Evolutionary conservation across 2,797 vertebrate genomes (phyloP).

Genomic region (Cirrhinus mrigala): DNA sequence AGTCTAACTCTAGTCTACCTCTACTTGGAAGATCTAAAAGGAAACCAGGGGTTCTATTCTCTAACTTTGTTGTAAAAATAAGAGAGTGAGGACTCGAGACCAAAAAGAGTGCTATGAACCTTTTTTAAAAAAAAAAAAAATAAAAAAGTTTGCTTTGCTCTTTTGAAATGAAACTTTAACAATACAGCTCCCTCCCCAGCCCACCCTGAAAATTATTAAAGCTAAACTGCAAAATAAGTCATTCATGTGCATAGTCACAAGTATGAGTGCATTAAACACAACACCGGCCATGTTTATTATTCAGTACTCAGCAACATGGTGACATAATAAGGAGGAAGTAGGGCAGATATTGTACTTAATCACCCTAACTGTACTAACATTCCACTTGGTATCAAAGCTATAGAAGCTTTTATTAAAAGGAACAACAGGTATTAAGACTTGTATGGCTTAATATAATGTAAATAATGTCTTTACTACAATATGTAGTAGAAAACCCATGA

Average conservation of each 20-base stretch:
- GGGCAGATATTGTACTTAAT: background rate
- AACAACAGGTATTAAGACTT: too few relatives aligned
- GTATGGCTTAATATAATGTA: too few relatives aligned
- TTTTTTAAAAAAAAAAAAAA: too few relatives aligned
- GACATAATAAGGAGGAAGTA: background rate
- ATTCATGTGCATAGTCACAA: background rate
- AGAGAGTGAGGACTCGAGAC: conserved; percentile 21
- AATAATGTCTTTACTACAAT: too few relatives aligned
- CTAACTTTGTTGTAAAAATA: background rate
- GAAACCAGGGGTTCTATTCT: conserved; percentile 30
- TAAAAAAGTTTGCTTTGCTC: background rate
- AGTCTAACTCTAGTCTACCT: background rate
- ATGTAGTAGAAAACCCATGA: too few relatives aligned
- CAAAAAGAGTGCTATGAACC: conserved; percentile 3
- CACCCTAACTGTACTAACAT: background rate
- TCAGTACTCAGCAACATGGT: background rate
- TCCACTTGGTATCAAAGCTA: background rate
- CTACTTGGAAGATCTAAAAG: conserved; percentile 5
- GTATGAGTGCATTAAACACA: background rate
- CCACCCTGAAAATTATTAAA: background rate
- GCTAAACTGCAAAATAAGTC: background rate
- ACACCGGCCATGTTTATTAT: background rate
- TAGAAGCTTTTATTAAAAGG: background rate
- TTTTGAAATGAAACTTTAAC: background rate
- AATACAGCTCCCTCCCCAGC: background rate